Evolutionary conservation across 2,797 vertebrate genomes (phyloP).

Genomic region (Mus caroli): DNA sequence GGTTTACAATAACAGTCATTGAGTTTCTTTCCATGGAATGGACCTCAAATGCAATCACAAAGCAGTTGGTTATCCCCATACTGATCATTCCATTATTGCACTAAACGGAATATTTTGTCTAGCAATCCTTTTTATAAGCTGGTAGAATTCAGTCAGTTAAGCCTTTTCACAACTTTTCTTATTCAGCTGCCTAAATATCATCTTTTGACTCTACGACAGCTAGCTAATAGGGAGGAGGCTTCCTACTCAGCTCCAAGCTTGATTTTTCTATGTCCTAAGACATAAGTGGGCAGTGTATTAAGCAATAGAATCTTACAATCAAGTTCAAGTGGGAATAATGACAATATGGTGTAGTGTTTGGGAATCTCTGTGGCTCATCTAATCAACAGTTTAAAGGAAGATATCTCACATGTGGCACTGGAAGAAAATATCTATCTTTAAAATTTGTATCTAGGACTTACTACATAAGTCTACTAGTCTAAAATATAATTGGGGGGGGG

Average conservation of each 20-base stretch:
- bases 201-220: background rate
- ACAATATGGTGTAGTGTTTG: background rate
- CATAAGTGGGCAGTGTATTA: background rate
- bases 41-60: background rate
- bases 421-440: background rate
- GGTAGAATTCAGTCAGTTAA: background rate
- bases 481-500: constrained; percentile 22
- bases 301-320: background rate
- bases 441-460: constrained; percentile 33
- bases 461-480: background rate
- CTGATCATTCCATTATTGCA: too few species aligned
- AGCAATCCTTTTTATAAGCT: background rate
- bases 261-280: background rate
- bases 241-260: background rate
- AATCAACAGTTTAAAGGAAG: background rate
- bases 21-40: too few species aligned
- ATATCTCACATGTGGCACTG: background rate
- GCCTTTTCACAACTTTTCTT: background rate
- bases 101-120: background rate
- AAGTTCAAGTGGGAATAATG: background rate
- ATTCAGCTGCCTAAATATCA: background rate
- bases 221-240: background rate
- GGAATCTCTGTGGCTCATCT: background rate
- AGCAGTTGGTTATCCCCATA: background rate
- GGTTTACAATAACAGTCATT: background rate